These are phyloP conservation scores for Syngnathus rostellatus DNA, from an alignment of 2,797 vertebrate species.

Conservation along the genomic window DNA sequence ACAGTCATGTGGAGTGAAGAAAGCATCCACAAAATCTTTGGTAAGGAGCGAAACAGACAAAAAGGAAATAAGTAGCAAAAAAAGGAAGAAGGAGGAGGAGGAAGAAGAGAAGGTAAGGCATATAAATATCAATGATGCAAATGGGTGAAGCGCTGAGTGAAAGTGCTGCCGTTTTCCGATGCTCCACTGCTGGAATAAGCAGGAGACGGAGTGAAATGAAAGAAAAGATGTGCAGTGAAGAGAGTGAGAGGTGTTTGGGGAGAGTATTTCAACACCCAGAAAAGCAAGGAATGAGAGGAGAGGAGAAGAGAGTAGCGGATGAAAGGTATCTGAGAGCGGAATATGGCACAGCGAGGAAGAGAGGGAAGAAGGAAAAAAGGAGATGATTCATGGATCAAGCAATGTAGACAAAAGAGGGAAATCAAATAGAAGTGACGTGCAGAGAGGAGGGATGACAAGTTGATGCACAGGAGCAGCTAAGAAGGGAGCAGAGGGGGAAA, in stretches of 20 bases:
- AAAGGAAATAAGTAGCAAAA: slow-evolving; percentile 1
- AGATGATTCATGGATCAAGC: not conserved
- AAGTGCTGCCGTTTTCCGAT: slow-evolving; percentile 29
- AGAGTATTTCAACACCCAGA: slow-evolving; percentile 2
- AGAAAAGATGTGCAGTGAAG: slow-evolving; percentile 26
- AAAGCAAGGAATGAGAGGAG: slow-evolving; percentile 7
- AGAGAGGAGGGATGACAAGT: not conserved
- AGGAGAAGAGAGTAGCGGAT: slow-evolving; percentile 10
- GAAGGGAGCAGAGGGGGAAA: not conserved
- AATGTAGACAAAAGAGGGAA: not conserved
- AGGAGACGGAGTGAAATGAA: slow-evolving; percentile 29
- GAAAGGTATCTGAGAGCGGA: slow-evolving; percentile 8
- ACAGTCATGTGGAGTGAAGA: slow-evolving; percentile 5
- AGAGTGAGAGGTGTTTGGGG: slow-evolving; percentile 19
- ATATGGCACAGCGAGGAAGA: not conserved
- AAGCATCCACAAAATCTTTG: slow-evolving; percentile 4
- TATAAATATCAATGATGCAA: slow-evolving; percentile 16
- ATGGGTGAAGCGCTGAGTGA: slow-evolving; percentile 33
- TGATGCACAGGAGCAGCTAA: not conserved
- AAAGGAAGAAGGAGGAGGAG: too few species aligned
- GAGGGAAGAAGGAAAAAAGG: not conserved
- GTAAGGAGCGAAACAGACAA: not conserved
- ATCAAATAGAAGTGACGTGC: not conserved
- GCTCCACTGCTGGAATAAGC: slow-evolving; percentile 30
- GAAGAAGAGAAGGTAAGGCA: not conserved